Conservation (phyloP, 2,888 invertebrate species). For the Chloroclystis v-ata region DNA sequence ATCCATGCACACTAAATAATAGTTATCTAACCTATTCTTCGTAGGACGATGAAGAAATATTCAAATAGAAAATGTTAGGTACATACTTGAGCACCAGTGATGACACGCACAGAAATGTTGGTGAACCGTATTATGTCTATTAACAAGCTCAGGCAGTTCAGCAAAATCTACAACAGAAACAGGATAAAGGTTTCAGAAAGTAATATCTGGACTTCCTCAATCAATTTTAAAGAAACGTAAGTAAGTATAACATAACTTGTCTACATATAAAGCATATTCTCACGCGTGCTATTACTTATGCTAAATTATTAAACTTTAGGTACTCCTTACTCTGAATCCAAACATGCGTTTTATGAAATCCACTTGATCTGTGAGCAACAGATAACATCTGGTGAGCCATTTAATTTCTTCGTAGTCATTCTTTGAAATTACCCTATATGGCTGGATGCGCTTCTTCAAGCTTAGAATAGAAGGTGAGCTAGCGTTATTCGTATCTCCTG, state of each 20-base stretch:
- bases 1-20: too few relatives aligned
- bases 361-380: conserved; percentile 55
- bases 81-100: conserved; percentile 49
- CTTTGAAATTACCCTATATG: conserved; percentile 16
- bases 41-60: too few relatives aligned
- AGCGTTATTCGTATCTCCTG: conserved; percentile 31
- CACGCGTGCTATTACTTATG: too few relatives aligned
- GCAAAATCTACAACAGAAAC: conserved; percentile 48
- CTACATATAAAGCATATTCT: too few relatives aligned
- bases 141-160: conserved; percentile 54
- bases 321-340: conserved; percentile 55
- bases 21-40: too few relatives aligned
- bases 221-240: not conserved
- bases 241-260: too few relatives aligned
- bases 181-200: too few relatives aligned
- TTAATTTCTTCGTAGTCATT: conserved; percentile 35
- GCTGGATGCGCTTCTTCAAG: conserved; percentile 5
- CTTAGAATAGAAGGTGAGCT: conserved; percentile 6
- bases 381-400: conserved; percentile 49
- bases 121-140: conserved; percentile 57
- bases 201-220: too few relatives aligned
- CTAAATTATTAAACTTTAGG: too few relatives aligned
- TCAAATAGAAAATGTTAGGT: not conserved
- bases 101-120: conserved; percentile 48
- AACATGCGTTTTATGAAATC: conserved; percentile 56